These are phyloP conservation scores for Metacarcinus magister DNA, from an alignment of 2,888 invertebrate genomes.

Conservation along the genomic window DNA sequence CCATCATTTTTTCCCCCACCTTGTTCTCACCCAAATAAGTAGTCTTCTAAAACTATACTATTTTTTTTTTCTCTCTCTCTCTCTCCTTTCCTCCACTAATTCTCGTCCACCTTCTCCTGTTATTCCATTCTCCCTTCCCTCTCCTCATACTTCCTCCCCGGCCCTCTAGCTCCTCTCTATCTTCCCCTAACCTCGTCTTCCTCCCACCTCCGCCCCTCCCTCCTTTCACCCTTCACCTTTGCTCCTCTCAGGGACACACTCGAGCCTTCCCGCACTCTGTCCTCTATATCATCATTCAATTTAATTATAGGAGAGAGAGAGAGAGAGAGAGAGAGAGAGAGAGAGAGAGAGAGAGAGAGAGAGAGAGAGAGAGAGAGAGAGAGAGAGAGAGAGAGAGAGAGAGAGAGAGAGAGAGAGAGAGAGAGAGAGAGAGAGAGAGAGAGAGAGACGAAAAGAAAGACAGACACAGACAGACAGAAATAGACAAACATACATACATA, in stretches of 20 bases:
- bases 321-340: neutral
- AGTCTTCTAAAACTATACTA: too few species aligned
- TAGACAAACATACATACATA: neutral
- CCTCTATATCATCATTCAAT: neutral
- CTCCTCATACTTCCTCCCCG: neutral
- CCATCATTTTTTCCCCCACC: neutral
- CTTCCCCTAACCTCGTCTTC: neutral
- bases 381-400: too few species aligned
- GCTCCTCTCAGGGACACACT: neutral
- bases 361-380: too few species aligned
- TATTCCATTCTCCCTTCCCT: neutral
- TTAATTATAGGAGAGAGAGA: neutral
- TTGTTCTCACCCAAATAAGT: too few species aligned
- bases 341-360: neutral
- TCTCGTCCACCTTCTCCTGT: neutral
- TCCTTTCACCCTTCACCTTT: neutral
- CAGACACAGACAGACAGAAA: too few species aligned
- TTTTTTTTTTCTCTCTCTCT: too few species aligned
- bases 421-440: constrained; percentile 26
- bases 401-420: constrained; percentile 3
- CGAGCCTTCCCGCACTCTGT: neutral
- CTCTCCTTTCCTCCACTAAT: too few species aligned
- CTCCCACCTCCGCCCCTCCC: neutral
- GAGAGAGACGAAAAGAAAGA: neutral
- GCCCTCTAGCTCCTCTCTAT: neutral